A percentile compares a stretch with the other conserved stretches of the same genome.
Evolutionary conservation across 1,140 invertebrate genomes (phyloP).

Genomic region (Cydia splendana): DNA sequence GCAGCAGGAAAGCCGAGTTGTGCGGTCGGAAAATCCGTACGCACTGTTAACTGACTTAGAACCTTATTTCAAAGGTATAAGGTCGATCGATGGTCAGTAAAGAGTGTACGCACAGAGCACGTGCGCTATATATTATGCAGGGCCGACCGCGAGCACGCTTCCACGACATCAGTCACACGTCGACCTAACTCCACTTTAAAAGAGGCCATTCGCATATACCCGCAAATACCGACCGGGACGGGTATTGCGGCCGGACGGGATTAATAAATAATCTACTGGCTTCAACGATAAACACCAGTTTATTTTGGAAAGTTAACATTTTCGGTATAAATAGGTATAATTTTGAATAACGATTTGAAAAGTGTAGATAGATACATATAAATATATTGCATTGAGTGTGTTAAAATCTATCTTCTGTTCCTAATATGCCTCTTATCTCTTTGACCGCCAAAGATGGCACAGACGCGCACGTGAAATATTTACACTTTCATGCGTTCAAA

Average conservation of each 20-base stretch:
- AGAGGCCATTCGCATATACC: neutral
- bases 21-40: neutral
- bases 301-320: neutral
- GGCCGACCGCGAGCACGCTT: neutral
- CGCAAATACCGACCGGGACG: neutral
- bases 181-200: slow-evolving; percentile 24
- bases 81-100: no score
- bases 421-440: no score
- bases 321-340: neutral
- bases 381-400: no score
- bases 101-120: neutral
- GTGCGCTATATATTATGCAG: slow-evolving; percentile 26
- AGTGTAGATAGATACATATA: no score
- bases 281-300: neutral
- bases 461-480: no score
- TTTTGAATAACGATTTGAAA: no score
- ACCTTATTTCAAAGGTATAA: no score
- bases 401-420: no score
- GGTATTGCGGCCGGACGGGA: neutral
- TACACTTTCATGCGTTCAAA: no score
- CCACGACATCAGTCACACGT: slow-evolving; percentile 27
- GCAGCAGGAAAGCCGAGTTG: neutral
- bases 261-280: slow-evolving; percentile 27
- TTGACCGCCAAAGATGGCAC: no score
- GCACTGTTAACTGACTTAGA: no score